phyloP scores from a whole-genome alignment of 2,888 invertebrate species.

The Eristalinus aeneus region DNA sequence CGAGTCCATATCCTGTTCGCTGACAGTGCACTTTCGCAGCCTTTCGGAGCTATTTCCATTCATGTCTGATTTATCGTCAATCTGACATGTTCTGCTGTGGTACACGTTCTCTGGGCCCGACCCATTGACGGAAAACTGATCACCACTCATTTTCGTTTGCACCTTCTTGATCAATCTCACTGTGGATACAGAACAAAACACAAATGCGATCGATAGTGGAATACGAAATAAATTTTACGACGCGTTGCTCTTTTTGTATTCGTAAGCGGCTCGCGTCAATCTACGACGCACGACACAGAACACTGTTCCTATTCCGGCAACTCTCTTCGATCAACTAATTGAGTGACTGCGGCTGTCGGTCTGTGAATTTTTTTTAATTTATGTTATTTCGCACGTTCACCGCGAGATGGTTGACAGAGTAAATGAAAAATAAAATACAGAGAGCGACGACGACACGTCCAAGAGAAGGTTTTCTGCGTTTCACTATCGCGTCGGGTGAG shows the following conservation, averaged over 20 bases:
- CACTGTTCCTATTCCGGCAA: conserved; percentile 61
- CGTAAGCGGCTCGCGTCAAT: conserved; percentile 15
- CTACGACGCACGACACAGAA: conserved; percentile 4
- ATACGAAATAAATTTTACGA: not conserved
- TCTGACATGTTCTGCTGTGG: not conserved
- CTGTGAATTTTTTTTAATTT: not conserved
- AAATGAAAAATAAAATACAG: not conserved
- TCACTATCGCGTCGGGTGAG: not conserved
- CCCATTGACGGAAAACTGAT: not conserved
- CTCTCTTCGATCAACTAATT: conserved; percentile 63
- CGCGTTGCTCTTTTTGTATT: conserved; percentile 9
- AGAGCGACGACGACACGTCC: conserved; percentile 4
- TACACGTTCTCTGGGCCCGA: not conserved
- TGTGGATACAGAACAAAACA: conserved; percentile 1
- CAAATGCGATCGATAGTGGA: not conserved
- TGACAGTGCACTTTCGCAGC: conserved; percentile 73
- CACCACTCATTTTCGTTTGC: not conserved
- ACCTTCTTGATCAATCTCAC: not conserved
- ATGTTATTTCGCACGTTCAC: conserved; percentile 24
- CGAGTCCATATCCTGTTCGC: conserved; percentile 77
- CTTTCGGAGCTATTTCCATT: conserved; percentile 30
- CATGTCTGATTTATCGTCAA: conserved; percentile 13
- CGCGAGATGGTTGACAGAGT: conserved; percentile 6
- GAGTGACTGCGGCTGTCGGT: conserved; percentile 32
- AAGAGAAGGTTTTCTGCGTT: conserved; percentile 6